These are phyloP conservation scores for Herpailurus yagouaroundi DNA, from an alignment of 2,113 vertebrate genomes.

Conservation along the genomic window DNA sequence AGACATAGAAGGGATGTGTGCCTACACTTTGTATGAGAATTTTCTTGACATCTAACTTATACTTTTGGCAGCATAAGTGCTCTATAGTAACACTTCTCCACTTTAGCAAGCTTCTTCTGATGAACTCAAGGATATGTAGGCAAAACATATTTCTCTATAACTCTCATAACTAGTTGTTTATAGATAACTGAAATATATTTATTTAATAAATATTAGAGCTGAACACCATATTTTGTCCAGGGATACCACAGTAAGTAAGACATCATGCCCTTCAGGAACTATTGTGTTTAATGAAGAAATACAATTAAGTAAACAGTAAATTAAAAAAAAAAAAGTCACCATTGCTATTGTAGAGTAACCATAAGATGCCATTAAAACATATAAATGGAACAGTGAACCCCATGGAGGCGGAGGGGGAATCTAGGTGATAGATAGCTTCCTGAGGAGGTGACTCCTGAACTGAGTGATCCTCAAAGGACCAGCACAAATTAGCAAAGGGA, in stretches of 20 bases:
- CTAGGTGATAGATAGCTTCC: not conserved
- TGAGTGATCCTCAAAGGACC: not conserved
- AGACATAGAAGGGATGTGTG: conserved; percentile 36
- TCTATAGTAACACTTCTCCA: conserved; percentile 23
- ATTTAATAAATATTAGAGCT: conserved; percentile 56
- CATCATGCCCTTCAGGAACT: not conserved
- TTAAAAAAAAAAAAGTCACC: not conserved
- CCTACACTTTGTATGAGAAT: conserved; percentile 55
- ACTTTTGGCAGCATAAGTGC: conserved; percentile 27
- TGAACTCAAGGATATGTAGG: conserved; percentile 57
- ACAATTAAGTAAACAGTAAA: conserved; percentile 33
- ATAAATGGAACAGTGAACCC: not conserved
- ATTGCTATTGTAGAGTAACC: not conserved
- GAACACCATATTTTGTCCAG: conserved; percentile 18
- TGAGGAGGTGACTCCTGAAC: not conserved
- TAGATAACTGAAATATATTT: conserved; percentile 38
- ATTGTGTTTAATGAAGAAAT: not conserved
- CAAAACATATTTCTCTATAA: conserved; percentile 52
- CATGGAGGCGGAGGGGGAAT: not conserved
- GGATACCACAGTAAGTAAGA: conserved; percentile 39
- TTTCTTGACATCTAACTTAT: conserved; percentile 64
- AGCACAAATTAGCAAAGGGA: not conserved
- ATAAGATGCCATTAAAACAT: not conserved
- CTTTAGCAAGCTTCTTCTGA: conserved; percentile 47
- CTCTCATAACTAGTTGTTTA: conserved; percentile 9